These are phyloP conservation scores for Thymelicus acteon DNA, from an alignment of 2,888 invertebrate genomes.

Conservation along the genomic window DNA sequence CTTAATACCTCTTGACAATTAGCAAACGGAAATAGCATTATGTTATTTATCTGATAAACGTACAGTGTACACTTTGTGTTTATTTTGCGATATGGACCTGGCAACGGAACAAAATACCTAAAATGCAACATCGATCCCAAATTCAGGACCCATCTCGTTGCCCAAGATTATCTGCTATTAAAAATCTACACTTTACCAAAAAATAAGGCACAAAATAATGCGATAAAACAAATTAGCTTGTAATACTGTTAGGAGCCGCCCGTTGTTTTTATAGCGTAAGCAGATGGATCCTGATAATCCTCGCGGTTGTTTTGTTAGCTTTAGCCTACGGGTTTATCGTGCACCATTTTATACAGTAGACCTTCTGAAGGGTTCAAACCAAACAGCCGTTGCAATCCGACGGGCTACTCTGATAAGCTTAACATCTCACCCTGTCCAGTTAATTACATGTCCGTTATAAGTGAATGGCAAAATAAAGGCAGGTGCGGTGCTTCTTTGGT, in stretches of 20 bases:
- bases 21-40: too few relatives aligned
- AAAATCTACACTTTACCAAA: background rate
- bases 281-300: constrained; percentile 29
- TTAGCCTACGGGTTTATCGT: constrained; percentile 11
- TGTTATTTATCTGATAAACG: too few relatives aligned
- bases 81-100: too few relatives aligned
- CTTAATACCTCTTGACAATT: too few relatives aligned
- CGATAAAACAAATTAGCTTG: constrained; percentile 24
- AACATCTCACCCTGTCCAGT: background rate
- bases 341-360: constrained; percentile 5
- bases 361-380: constrained; percentile 4
- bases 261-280: constrained; percentile 34
- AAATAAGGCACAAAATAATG: background rate
- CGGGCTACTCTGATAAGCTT: constrained; percentile 6
- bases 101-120: too few relatives aligned
- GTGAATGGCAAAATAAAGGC: background rate
- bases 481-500: too few relatives aligned
- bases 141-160: background rate
- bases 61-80: too few relatives aligned
- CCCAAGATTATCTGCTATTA: background rate
- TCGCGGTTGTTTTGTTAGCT: constrained; percentile 28
- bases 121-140: background rate
- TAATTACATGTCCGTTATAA: background rate
- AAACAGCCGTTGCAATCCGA: background rate
- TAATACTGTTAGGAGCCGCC: constrained; percentile 24